A percentile compares a stretch with the other conserved stretches of the same genome.
These are phyloP conservation scores for Chionis minor DNA, from an alignment of 2,113 vertebrate species.

Conservation along the genomic window DNA sequence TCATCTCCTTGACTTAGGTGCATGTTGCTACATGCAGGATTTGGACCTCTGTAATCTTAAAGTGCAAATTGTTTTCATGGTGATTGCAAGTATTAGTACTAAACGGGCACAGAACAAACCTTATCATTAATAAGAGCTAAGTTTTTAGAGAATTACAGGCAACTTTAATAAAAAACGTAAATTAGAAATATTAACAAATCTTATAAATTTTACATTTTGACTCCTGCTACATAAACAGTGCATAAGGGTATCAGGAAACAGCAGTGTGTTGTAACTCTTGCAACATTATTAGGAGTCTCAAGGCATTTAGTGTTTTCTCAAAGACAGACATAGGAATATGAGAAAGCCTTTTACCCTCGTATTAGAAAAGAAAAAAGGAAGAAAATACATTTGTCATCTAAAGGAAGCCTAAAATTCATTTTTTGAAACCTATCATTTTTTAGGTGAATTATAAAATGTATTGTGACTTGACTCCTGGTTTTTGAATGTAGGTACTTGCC, in stretches of 20 bases:
- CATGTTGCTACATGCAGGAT: background rate
- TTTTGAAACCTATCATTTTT: background rate
- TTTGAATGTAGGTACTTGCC: background rate
- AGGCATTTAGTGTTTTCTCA: background rate
- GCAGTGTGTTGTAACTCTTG: slow-evolving; percentile 7
- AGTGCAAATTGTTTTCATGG: background rate
- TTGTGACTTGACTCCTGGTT: background rate
- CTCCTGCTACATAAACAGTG: background rate
- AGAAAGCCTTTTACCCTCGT: background rate
- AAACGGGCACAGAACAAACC: background rate
- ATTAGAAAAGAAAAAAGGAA: background rate
- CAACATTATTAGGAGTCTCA: background rate
- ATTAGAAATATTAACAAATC: background rate
- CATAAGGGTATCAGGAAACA: background rate
- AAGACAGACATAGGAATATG: background rate
- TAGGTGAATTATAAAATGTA: background rate
- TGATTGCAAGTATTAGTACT: background rate
- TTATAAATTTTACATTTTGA: background rate
- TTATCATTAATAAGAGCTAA: background rate
- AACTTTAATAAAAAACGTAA: background rate
- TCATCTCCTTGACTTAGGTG: background rate
- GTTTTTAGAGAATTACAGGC: background rate
- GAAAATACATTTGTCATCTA: background rate
- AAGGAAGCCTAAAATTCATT: background rate
- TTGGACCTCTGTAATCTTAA: background rate